Conservation (phyloP, 2,888 invertebrate genomes). For the Drosophila glabriapex region DNA sequence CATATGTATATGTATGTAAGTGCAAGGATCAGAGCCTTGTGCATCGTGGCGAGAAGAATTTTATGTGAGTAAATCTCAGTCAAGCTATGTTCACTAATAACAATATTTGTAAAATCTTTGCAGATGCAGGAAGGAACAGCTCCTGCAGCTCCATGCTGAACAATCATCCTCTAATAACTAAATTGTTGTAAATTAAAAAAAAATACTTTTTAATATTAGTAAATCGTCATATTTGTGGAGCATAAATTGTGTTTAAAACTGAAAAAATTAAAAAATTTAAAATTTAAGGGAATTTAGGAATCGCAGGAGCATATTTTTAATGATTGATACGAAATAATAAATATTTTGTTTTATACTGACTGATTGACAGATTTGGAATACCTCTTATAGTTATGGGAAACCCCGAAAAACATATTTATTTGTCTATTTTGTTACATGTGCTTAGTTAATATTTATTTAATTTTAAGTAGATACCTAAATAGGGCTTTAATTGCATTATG, state of each 20-base stretch:
- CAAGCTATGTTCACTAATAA: background rate
- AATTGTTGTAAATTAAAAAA: background rate
- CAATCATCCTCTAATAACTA: background rate
- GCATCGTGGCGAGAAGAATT: no score
- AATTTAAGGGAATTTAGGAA: background rate
- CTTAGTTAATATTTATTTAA: background rate
- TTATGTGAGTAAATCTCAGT: background rate
- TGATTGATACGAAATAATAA: background rate
- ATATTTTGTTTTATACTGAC: background rate
- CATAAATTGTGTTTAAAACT: background rate
- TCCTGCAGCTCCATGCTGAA: background rate
- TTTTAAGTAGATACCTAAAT: background rate
- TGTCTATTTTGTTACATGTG: background rate
- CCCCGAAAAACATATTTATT: background rate
- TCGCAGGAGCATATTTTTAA: background rate
- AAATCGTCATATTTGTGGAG: background rate
- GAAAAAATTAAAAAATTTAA: background rate
- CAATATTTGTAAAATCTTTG: background rate
- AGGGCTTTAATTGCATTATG: background rate
- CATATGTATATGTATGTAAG: no score
- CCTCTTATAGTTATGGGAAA: background rate
- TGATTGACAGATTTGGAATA: background rate
- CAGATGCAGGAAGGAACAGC: background rate
- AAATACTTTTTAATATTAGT: background rate
- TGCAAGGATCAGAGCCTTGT: no score